These are phyloP conservation scores for Rhyacophila brunnea DNA, from an alignment of 1,140 invertebrate species.

Conservation along the genomic window DNA sequence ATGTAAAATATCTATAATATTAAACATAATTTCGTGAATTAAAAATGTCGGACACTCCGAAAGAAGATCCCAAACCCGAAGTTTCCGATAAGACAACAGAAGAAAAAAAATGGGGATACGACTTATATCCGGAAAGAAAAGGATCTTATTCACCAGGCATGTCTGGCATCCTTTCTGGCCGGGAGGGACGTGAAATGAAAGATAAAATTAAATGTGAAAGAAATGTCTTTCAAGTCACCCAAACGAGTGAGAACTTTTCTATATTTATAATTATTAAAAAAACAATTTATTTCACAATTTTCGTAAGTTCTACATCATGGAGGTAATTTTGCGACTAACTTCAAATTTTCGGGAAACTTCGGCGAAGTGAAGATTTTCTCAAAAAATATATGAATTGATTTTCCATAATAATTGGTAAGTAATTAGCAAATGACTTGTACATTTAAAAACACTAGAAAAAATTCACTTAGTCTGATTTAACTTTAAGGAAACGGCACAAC, in stretches of 20 bases:
- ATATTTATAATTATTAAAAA: slow-evolving; percentile 1
- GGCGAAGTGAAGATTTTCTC: too few relatives aligned
- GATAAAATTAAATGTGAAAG: slow-evolving; percentile 79
- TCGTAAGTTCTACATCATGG: too few relatives aligned
- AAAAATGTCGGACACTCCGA: background rate
- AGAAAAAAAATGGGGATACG: slow-evolving; percentile 64
- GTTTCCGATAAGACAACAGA: background rate
- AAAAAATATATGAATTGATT: too few relatives aligned
- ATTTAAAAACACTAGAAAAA: too few relatives aligned
- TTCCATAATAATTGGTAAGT: too few relatives aligned
- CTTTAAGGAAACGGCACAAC: too few relatives aligned
- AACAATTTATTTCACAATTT: too few relatives aligned
- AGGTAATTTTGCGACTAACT: too few relatives aligned
- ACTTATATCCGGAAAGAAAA: slow-evolving; percentile 83
- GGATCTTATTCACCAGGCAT: slow-evolving; percentile 59
- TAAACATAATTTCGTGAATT: background rate
- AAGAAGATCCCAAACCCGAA: background rate
- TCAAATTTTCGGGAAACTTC: too few relatives aligned
- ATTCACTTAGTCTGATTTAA: too few relatives aligned
- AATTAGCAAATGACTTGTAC: too few relatives aligned
- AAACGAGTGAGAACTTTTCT: slow-evolving; percentile 62
- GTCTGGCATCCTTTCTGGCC: slow-evolving; percentile 57
- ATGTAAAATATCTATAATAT: background rate
- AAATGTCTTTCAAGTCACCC: slow-evolving; percentile 73
- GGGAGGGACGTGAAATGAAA: slow-evolving; percentile 65